These are phyloP conservation scores for Leucozona laternaria DNA, from an alignment of 2,888 invertebrate species.

Conservation along the genomic window DNA sequence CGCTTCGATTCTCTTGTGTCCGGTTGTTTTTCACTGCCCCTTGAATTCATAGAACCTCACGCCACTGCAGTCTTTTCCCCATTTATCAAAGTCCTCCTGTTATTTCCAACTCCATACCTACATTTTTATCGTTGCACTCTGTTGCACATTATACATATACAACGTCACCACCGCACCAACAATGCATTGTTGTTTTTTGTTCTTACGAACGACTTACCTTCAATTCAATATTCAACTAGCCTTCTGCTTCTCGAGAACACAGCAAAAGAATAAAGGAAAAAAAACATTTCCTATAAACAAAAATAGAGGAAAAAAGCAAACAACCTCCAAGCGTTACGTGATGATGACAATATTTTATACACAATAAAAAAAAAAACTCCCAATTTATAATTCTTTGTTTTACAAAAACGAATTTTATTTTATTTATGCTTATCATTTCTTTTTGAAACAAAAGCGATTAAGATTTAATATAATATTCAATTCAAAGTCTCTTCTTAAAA, in stretches of 20 bases:
- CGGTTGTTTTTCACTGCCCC: neutral
- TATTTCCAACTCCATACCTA: neutral
- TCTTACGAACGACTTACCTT: neutral
- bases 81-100: neutral
- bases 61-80: neutral
- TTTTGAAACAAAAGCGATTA: slow-evolving; percentile 57
- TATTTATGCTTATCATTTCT: slow-evolving; percentile 71
- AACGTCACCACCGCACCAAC: neutral
- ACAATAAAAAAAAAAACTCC: slow-evolving; percentile 42
- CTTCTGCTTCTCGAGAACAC: neutral
- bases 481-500: slow-evolving; percentile 49
- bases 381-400: slow-evolving; percentile 35
- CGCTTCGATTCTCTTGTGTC: neutral
- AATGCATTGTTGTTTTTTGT: slow-evolving; percentile 23
- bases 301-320: neutral
- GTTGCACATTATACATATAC: slow-evolving; percentile 40
- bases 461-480: slow-evolving; percentile 44
- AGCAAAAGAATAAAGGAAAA: slow-evolving; percentile 13
- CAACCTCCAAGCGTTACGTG: slow-evolving; percentile 45
- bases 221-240: neutral
- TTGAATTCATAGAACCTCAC: neutral
- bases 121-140: neutral
- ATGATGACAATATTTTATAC: slow-evolving; percentile 39
- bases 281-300: slow-evolving; percentile 24
- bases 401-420: slow-evolving; percentile 72